Evolutionary conservation across 2,888 invertebrate genomes (phyloP).

Genomic region (Kuschelorhynchus macadamiae): DNA sequence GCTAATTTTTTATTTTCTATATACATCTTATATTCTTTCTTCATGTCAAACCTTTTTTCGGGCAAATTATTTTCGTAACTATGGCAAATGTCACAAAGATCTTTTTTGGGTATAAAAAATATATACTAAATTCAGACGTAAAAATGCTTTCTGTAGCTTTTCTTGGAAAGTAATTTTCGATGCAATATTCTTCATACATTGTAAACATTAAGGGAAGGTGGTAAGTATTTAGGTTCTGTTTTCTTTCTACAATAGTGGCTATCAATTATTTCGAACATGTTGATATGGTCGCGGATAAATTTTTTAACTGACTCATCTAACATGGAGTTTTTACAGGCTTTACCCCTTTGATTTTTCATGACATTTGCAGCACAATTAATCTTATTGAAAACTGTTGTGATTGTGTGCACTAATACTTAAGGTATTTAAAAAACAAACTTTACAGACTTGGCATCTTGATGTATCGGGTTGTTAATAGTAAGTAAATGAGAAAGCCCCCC

Average conservation of each 20-base stretch:
- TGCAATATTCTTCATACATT: slow-evolving; percentile 12
- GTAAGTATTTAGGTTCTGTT: slow-evolving; percentile 22
- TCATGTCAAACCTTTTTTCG: slow-evolving; percentile 11
- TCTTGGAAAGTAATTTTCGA: slow-evolving; percentile 8
- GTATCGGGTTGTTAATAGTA: slow-evolving; percentile 5
- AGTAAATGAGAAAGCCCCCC: slow-evolving; percentile 7
- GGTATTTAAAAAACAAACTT: slow-evolving; percentile 27
- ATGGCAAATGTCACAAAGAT: slow-evolving; percentile 24
- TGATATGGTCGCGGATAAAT: slow-evolving; percentile 47
- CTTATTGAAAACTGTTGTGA: slow-evolving; percentile 41
- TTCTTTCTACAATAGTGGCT: slow-evolving; percentile 51
- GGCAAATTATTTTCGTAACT: slow-evolving; percentile 21
- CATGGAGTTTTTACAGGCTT: slow-evolving; percentile 47
- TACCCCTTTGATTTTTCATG: slow-evolving; percentile 43
- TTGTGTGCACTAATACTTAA: slow-evolving; percentile 26
- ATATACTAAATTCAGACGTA: slow-evolving; percentile 12
- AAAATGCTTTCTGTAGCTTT: slow-evolving; percentile 13
- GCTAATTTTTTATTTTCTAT: slow-evolving; percentile 27
- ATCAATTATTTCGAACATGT: slow-evolving; percentile 48
- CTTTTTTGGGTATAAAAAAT: slow-evolving; percentile 34
- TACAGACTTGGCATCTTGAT: slow-evolving; percentile 15
- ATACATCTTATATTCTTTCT: slow-evolving; percentile 22
- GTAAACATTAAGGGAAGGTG: slow-evolving; percentile 22
- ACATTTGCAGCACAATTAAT: slow-evolving; percentile 31
- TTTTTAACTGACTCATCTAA: slow-evolving; percentile 46